phyloP scores from a whole-genome alignment of 2,888 invertebrate species.

The Rhopalosiphum nymphaeae region DNA sequence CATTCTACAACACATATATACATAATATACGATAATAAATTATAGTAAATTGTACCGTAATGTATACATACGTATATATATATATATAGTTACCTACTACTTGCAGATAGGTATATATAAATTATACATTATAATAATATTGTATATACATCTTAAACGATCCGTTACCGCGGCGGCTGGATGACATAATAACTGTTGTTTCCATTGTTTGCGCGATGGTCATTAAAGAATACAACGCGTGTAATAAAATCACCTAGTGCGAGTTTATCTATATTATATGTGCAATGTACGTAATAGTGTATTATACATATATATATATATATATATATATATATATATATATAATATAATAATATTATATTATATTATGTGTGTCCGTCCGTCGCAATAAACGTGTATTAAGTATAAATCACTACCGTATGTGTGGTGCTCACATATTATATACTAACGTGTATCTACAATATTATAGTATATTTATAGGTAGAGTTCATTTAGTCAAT shows the following conservation, averaged over 20 bases:
- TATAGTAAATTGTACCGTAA: constrained; percentile 5
- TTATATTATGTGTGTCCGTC: background rate
- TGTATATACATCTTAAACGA: constrained; percentile 3
- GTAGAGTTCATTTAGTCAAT: background rate
- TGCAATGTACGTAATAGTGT: background rate
- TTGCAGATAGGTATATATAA: background rate
- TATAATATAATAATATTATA: background rate
- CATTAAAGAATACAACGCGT: background rate
- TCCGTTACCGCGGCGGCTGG: background rate
- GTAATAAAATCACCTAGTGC: background rate
- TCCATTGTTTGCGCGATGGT: background rate
- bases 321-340: background rate
- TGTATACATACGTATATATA: background rate
- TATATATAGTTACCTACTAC: background rate
- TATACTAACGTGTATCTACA: background rate
- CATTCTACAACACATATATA: background rate
- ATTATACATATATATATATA: background rate
- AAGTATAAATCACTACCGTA: background rate
- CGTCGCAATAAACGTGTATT: background rate
- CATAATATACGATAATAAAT: background rate
- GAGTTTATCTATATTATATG: background rate
- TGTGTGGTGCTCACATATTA: background rate
- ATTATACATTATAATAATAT: constrained; percentile 11
- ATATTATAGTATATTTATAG: background rate
- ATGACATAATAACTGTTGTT: constrained; percentile 13